A percentile compares a stretch with the other conserved stretches of the same genome.
These are phyloP conservation scores for Ifrita kowaldi DNA, from an alignment of 2,113 vertebrate species.

Conservation along the genomic window DNA sequence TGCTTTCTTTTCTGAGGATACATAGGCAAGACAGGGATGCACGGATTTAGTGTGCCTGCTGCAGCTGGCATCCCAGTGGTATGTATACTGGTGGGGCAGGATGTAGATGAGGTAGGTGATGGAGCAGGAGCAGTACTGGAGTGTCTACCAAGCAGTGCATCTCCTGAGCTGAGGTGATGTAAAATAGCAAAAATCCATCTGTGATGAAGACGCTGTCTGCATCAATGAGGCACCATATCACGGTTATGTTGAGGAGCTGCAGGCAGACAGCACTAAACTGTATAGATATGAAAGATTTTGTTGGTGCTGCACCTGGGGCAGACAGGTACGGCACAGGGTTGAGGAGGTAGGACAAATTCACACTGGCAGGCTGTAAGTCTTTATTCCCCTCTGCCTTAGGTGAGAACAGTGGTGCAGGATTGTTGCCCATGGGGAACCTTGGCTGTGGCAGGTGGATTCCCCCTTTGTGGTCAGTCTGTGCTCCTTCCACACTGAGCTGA, in stretches of 20 bases:
- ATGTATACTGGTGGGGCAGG: not conserved
- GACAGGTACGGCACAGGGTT: not conserved
- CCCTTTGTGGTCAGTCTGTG: not conserved
- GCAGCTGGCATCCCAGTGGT: not conserved
- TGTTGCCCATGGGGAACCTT: not conserved
- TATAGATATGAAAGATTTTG: not conserved
- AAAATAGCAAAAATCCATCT: not conserved
- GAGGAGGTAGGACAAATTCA: not conserved
- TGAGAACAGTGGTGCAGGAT: not conserved
- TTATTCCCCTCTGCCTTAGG: not conserved
- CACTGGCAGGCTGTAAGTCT: not conserved
- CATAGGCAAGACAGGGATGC: not conserved
- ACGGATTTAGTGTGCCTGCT: not conserved
- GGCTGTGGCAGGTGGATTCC: not conserved
- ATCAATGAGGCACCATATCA: accelerated
- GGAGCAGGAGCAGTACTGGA: not conserved
- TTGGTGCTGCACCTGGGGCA: not conserved
- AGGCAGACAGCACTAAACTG: not conserved
- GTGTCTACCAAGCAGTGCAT: not conserved
- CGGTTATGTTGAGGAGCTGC: not conserved
- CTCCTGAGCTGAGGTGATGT: not conserved
- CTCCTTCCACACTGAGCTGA: not conserved
- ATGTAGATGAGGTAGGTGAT: not conserved
- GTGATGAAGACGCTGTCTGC: accelerated
- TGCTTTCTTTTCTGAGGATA: not conserved